Percentiles rank a stretch among this genome's conserved stretches.
Conservation (phyloP, 1,140 invertebrate genomes). For the Pachypsylla venusta region DNA sequence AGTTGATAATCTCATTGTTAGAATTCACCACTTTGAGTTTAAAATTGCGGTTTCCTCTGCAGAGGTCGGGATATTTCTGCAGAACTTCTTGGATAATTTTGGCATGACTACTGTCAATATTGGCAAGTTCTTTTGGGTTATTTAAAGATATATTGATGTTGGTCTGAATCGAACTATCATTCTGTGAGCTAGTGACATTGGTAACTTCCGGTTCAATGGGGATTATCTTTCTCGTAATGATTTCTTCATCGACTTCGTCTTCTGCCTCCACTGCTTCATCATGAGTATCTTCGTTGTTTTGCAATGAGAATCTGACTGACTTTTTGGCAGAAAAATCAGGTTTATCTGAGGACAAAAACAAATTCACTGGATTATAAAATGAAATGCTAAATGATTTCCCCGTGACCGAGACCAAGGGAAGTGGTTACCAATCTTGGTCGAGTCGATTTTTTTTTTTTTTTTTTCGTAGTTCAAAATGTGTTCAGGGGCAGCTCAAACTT, state of each 20-base stretch:
- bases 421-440: no score
- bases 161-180: no score
- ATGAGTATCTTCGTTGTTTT: neutral
- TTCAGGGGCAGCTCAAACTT: no score
- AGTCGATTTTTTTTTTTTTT: no score
- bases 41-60: neutral
- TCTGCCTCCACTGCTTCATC: neutral
- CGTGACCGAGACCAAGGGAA: no score
- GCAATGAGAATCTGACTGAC: constrained; percentile 4
- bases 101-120: neutral
- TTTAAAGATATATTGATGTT: neutral
- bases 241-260: neutral
- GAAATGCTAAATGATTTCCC: no score
- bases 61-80: neutral
- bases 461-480: no score
- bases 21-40: constrained; percentile 4
- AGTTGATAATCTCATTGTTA: constrained; percentile 6
- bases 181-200: no score
- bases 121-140: neutral
- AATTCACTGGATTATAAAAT: no score
- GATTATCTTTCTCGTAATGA: neutral
- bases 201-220: neutral
- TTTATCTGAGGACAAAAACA: neutral
- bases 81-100: constrained; percentile 7
- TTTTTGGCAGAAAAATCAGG: neutral